A percentile compares a stretch with the other conserved stretches of the same genome.
Conservation (phyloP, 2,113 vertebrate species). For the Cygnus atratus region DNA sequence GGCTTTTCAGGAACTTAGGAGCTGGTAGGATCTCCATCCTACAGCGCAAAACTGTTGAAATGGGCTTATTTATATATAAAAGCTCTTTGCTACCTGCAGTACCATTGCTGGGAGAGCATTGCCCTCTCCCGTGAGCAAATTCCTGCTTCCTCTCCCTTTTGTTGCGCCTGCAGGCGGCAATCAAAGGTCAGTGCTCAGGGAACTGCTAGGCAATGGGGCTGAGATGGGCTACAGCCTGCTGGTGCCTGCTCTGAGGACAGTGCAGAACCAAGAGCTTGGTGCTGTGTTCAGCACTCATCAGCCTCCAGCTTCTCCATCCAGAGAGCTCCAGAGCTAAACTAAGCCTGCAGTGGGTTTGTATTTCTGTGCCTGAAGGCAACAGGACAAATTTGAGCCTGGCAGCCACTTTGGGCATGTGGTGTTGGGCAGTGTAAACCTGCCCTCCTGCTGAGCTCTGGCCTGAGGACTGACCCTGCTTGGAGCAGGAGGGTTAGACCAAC, state of each 20-base stretch:
- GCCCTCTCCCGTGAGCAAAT: not conserved
- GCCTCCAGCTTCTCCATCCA: not conserved
- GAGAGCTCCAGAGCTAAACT: not conserved
- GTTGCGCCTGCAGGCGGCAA: not conserved
- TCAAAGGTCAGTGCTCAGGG: not conserved
- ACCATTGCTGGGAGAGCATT: not conserved
- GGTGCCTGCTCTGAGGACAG: not conserved
- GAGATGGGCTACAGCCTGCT: not conserved
- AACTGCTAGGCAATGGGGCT: not conserved
- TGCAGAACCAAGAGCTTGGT: not conserved
- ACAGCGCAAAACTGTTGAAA: not conserved
- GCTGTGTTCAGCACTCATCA: not conserved
- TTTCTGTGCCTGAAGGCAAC: not conserved
- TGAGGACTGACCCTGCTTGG: not conserved
- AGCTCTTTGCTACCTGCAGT: not conserved
- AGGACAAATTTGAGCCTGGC: not conserved
- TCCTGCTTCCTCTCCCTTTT: not conserved
- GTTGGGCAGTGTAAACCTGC: not conserved
- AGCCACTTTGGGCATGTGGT: not conserved
- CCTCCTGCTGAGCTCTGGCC: not conserved
- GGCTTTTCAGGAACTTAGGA: not conserved
- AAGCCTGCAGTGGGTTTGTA: not conserved
- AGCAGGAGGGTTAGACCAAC: not conserved
- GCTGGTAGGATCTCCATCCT: not conserved
- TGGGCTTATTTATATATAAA: not conserved